phyloP scores from a whole-genome alignment of 2,888 invertebrate genomes.

The Agrilus biguttatus region DNA sequence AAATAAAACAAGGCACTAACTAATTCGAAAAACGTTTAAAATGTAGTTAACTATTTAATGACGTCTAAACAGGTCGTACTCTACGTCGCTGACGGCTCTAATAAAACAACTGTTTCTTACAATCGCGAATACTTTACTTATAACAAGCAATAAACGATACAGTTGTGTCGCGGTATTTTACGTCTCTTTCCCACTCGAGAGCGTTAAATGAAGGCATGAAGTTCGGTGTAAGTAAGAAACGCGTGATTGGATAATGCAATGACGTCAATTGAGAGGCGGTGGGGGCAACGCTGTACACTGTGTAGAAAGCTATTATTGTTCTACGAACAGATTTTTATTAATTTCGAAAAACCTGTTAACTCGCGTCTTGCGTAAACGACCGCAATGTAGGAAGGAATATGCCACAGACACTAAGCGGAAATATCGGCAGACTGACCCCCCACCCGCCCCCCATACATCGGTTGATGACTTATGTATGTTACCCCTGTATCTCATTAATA shows the following conservation, averaged over 20 bases:
- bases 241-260: constrained; percentile 14
- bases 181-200: constrained; percentile 8
- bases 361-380: background rate
- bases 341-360: constrained; percentile 6
- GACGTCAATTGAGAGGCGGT: constrained; percentile 12
- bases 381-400: background rate
- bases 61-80: background rate
- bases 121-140: constrained; percentile 18
- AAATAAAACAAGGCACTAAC: constrained; percentile 1
- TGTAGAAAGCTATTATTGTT: constrained; percentile 12
- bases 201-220: no score
- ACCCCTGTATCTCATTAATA: no score
- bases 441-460: no score
- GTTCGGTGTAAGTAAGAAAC: background rate
- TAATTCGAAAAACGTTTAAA: constrained; percentile 1
- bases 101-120: constrained; percentile 14
- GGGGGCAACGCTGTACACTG: constrained; percentile 7
- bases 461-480: no score
- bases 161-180: no score
- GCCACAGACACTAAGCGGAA: background rate
- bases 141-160: constrained; percentile 7
- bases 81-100: constrained; percentile 1
- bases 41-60: no score
- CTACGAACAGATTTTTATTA: constrained; percentile 13
- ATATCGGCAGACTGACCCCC: no score